Evolutionary conservation across 2,113 vertebrate genomes (phyloP).

Genomic region (Cryptomyrus ogoouensis): DNA sequence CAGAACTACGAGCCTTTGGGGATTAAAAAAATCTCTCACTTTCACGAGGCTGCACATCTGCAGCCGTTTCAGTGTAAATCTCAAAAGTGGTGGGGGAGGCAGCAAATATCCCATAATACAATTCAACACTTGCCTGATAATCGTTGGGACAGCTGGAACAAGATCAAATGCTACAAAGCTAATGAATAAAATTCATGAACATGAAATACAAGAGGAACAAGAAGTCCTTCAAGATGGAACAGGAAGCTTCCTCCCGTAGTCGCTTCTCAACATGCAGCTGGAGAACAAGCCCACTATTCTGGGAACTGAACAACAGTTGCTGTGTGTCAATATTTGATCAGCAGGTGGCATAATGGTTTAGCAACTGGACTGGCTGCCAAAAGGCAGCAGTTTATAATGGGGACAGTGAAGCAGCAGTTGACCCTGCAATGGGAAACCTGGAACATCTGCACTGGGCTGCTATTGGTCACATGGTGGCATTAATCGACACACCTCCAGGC

Average conservation of each 20-base stretch:
- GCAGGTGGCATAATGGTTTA: neutral
- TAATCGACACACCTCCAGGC: neutral
- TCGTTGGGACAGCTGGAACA: neutral
- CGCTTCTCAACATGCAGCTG: neutral
- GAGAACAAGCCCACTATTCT: neutral
- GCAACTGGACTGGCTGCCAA: neutral
- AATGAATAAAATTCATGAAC: slow-evolving; percentile 6
- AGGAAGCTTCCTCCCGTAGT: neutral
- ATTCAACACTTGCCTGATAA: neutral
- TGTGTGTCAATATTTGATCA: neutral
- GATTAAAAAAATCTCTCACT: neutral
- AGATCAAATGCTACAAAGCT: neutral
- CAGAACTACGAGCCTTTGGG: neutral
- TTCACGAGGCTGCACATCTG: neutral
- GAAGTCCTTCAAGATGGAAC: neutral
- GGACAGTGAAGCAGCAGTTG: neutral
- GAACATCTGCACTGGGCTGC: neutral
- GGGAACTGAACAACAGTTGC: neutral
- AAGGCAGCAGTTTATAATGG: neutral
- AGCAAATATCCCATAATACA: neutral
- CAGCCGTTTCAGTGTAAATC: neutral
- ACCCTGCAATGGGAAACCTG: neutral
- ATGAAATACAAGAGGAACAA: neutral
- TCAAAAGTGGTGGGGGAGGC: neutral
- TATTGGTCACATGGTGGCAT: neutral